Conservation (phyloP, 2,888 invertebrate genomes). For the Phyllotreta striolata region DNA sequence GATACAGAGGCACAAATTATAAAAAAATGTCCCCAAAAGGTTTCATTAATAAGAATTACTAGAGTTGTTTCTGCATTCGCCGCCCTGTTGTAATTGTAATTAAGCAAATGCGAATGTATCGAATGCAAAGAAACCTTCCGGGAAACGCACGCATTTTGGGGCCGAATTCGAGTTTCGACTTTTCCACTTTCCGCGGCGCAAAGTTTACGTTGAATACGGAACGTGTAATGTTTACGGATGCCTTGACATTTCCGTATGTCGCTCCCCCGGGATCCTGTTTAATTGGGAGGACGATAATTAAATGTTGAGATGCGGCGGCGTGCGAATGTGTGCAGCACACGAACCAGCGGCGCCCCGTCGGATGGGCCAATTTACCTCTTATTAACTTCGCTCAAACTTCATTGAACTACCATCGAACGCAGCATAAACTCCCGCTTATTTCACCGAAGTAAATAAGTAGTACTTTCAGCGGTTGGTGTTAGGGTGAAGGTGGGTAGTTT, state of each 20-base stretch:
- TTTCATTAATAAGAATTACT: too few species aligned
- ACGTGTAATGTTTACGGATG: conserved; percentile 22
- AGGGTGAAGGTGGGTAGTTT: background rate
- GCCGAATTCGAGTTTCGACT: background rate
- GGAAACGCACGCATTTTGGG: background rate
- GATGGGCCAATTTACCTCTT: background rate
- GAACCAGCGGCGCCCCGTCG: conserved; percentile 6
- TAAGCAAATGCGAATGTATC: too few species aligned
- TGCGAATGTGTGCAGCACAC: conserved; percentile 36
- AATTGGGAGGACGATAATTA: conserved; percentile 53
- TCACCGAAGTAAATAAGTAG: too few species aligned
- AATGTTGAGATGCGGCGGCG: conserved; percentile 50
- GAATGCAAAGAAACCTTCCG: too few species aligned
- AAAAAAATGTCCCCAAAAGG: too few species aligned
- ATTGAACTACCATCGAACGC: too few species aligned
- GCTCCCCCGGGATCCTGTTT: conserved; percentile 40
- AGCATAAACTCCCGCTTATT: conserved; percentile 28
- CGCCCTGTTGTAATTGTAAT: too few species aligned
- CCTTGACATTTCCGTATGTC: conserved; percentile 21
- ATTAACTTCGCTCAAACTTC: too few species aligned
- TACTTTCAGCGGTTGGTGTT: too few species aligned
- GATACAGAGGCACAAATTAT: too few species aligned
- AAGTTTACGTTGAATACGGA: background rate
- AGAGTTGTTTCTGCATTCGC: too few species aligned
- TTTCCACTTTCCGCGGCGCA: too few species aligned